Evolutionary conservation across 2,113 vertebrate species (phyloP).

Genomic region (Fulmarus glacialis): DNA sequence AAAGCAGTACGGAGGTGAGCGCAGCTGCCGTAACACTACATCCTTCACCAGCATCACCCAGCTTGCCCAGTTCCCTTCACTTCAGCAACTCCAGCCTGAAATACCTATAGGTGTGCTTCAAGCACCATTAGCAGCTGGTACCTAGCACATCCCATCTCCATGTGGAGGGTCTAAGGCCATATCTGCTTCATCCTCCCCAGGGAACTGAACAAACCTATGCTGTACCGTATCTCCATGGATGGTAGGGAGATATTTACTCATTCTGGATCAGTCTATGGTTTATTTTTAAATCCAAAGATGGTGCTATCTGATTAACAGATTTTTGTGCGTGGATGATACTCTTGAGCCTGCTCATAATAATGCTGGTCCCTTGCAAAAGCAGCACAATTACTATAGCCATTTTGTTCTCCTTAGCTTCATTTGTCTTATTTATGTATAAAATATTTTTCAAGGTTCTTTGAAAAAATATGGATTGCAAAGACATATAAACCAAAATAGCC

Average conservation of each 20-base stretch:
- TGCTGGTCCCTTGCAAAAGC: not conserved
- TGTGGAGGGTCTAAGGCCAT: not conserved
- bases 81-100: not conserved
- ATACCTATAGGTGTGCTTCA: not conserved
- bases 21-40: fast-evolving
- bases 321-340: not conserved
- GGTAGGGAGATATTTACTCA: not conserved
- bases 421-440: not conserved
- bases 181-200: not conserved
- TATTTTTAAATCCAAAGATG: not conserved
- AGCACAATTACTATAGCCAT: not conserved
- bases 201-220: not conserved
- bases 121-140: not conserved
- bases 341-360: not conserved
- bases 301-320: not conserved
- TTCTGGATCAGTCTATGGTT: not conserved
- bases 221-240: not conserved
- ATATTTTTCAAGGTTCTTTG: not conserved
- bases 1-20: not conserved
- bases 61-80: not conserved
- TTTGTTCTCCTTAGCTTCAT: not conserved
- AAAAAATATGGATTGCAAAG: not conserved
- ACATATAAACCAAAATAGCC: not conserved
- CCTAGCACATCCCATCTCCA: no score
- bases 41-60: not conserved